Evolutionary conservation across 2,113 vertebrate genomes (phyloP).

Genomic region (Dendrocopos noguchii): DNA sequence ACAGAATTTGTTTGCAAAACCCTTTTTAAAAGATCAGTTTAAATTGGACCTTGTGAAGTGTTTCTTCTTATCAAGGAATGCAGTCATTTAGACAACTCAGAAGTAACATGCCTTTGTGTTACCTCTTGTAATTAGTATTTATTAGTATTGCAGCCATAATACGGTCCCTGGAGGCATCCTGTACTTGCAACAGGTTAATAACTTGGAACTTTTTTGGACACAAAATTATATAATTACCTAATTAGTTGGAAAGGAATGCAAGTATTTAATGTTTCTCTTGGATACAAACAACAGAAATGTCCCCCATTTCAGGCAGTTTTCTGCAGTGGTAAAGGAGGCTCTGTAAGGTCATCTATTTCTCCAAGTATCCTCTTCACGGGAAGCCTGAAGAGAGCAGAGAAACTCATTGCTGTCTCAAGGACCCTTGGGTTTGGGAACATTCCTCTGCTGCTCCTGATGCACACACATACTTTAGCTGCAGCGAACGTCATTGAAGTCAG

Average conservation of each 20-base stretch:
- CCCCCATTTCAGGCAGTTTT: background rate
- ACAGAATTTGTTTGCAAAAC: background rate
- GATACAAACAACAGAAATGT: background rate
- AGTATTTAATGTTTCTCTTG: constrained; percentile 1
- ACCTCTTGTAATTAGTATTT: background rate
- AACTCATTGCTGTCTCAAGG: background rate
- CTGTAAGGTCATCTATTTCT: background rate
- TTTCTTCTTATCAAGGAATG: constrained; percentile 20
- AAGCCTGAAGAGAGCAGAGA: background rate
- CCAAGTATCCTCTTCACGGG: background rate
- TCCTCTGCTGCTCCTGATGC: background rate
- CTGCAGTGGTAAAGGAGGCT: background rate
- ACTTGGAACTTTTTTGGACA: constrained; percentile 3
- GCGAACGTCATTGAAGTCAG: background rate
- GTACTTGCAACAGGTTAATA: background rate
- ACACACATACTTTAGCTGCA: background rate
- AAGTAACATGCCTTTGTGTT: background rate
- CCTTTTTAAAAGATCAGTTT: background rate
- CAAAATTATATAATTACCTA: background rate
- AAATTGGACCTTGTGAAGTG: background rate
- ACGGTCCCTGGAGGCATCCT: background rate
- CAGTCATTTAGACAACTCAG: background rate
- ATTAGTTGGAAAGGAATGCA: constrained; percentile 8
- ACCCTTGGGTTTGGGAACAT: background rate
- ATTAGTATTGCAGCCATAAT: background rate